These are phyloP conservation scores for Prunella strophiata DNA, from an alignment of 2,797 vertebrate genomes.

Conservation along the genomic window DNA sequence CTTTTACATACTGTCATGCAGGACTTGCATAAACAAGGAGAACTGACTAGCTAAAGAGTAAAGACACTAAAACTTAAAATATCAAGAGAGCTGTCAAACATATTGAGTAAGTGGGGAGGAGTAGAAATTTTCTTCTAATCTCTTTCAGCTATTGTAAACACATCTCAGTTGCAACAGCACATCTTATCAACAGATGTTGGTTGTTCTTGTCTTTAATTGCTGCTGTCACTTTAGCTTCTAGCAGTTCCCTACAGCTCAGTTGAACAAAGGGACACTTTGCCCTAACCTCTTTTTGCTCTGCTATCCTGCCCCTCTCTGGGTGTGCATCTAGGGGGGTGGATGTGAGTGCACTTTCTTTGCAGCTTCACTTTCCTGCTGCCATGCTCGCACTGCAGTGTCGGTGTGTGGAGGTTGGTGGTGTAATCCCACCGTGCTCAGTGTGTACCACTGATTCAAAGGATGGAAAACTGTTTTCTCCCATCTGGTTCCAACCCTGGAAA, in stretches of 20 bases:
- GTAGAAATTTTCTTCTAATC: conserved; percentile 39
- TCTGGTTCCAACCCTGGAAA: neutral
- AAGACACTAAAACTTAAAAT: conserved; percentile 17
- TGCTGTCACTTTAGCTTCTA: conserved; percentile 32
- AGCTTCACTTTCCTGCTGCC: neutral
- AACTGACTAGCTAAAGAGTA: neutral
- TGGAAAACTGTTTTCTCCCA: neutral
- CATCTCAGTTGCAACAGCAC: conserved; percentile 31
- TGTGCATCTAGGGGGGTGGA: rapidly evolving
- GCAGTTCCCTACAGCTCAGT: neutral
- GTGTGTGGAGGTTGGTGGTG: neutral
- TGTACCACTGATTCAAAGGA: neutral
- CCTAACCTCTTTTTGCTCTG: neutral
- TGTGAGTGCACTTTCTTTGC: neutral
- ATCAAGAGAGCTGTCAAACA: conserved; percentile 1
- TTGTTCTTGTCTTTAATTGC: conserved; percentile 35
- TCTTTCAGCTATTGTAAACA: conserved; percentile 59
- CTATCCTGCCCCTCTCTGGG: neutral
- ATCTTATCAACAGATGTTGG: conserved; percentile 58
- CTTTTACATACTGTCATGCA: neutral
- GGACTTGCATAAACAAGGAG: conserved; percentile 1
- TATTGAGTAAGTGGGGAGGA: conserved; percentile 6
- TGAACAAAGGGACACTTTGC: neutral
- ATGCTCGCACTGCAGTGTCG: neutral
- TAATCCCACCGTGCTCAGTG: neutral